Evolutionary conservation across 2,888 invertebrate genomes (phyloP), one percentile per base, ranked within the genome.

Genomic region (Endotricha flammealis): DNA sequence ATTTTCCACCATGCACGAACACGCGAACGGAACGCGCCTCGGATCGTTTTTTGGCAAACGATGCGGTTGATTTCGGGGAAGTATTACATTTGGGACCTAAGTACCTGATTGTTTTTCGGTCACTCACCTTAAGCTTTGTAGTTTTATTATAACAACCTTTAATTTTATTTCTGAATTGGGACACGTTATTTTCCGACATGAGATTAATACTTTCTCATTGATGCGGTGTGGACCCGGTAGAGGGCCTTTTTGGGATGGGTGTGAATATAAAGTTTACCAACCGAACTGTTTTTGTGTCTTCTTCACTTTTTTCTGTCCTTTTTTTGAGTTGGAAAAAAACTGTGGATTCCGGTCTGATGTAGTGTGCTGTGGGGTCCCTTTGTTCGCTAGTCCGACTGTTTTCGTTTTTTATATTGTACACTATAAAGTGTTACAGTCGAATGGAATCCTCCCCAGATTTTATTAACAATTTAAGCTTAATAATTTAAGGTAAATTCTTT

Each of bases 31-130:
- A 53, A 50, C 53, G 48, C 56, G 56, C 51, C 47, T 16, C 51
- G 41, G 48, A 50, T 58, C 48, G 56, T 74, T 79, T 83, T 81
- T 85, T 83, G 83, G 82, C 83, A 80, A 70, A 61, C 70, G 66
- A 50, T 58, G 68, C 66, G 68, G 63, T 57, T 48, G 74, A 69
- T 72, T 82, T 81, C 85, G 65, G 64, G 60, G 81, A 83, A 85
- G 69, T 76, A 81, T 81, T 76, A 69, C 73, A 67, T 75, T 81
- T 64, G 64, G 72, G 63, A 68, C 69, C 75, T 76, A 76, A 81
- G 80, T 81, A 73, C 74, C 64, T 67, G 80, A 80, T 83, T 85
- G 80, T 81, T 76, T 78, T 67, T 65, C 76, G 85, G 83, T 77
- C 82, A 72, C 41, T 77, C 65, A 73, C 80, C 83, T 59, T 49